phyloP scores from a whole-genome alignment of 2,113 vertebrate species.

The Labrus mixtus region DNA sequence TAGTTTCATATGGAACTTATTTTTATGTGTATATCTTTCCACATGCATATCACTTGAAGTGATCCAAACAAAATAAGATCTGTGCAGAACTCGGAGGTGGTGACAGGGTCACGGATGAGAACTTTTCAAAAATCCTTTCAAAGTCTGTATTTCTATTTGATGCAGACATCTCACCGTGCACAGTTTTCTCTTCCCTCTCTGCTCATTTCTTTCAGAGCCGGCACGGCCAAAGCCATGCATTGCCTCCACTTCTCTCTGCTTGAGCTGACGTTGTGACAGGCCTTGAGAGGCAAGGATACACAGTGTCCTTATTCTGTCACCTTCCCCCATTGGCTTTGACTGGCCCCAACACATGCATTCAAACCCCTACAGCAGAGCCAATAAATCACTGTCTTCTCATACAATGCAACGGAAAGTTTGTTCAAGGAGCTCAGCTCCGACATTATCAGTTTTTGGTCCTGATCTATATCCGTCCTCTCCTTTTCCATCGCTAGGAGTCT shows the following conservation, averaged over 20 bases:
- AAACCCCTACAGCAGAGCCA: conserved; percentile 73
- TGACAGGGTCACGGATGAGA: conserved; percentile 2
- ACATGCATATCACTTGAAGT: neutral
- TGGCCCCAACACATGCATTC: conserved; percentile 74
- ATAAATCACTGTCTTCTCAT: conserved; percentile 83
- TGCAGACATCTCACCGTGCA: conserved; percentile 16
- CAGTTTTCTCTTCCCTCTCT: conserved; percentile 23
- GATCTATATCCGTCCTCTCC: conserved; percentile 60
- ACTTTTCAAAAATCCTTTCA: neutral
- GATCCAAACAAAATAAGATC: neutral
- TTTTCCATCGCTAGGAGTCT: conserved; percentile 32
- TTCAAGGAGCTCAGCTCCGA: conserved; percentile 51
- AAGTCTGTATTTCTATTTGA: conserved; percentile 25
- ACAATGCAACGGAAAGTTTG: conserved; percentile 72
- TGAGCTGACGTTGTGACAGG: conserved; percentile 73
- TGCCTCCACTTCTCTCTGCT: conserved; percentile 55
- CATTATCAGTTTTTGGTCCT: conserved; percentile 56
- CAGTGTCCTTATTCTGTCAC: conserved; percentile 84
- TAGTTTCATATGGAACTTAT: neutral
- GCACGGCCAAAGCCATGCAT: conserved; percentile 25
- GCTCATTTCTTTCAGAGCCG: conserved; percentile 32
- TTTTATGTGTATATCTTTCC: neutral
- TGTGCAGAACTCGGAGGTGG: neutral
- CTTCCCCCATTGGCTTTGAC: conserved; percentile 75
- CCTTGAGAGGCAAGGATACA: conserved; percentile 73